Conservation (phyloP, 2,797 vertebrate species). For the Lepilemur septentrionalis region DNA sequence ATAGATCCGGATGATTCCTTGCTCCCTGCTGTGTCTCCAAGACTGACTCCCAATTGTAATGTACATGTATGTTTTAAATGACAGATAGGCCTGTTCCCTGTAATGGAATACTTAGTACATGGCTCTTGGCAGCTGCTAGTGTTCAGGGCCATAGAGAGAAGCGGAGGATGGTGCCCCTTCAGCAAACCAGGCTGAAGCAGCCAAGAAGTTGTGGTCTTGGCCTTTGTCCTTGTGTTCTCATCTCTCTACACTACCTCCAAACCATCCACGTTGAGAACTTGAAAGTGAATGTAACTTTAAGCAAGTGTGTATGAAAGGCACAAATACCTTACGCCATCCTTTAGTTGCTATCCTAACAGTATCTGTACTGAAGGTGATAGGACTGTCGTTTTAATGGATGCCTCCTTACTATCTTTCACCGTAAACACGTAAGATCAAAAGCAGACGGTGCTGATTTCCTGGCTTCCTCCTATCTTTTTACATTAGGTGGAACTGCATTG, state of each 20-base stretch:
- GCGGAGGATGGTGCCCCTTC: background rate
- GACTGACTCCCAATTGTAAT: background rate
- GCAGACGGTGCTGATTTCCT: background rate
- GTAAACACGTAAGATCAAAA: background rate
- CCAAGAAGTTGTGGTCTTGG: background rate
- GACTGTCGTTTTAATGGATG: background rate
- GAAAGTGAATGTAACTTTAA: background rate
- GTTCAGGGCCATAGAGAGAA: background rate
- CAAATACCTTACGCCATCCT: background rate
- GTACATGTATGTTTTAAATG: background rate
- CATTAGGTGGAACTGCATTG: conserved; percentile 98
- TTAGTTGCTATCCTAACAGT: background rate
- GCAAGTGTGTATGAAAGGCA: background rate
- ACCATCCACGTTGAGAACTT: background rate
- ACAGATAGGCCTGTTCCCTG: background rate
- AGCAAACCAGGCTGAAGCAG: background rate
- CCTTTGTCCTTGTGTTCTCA: background rate
- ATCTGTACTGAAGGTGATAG: background rate
- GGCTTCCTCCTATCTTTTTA: background rate
- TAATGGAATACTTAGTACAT: background rate
- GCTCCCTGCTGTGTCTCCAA: background rate
- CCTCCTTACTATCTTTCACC: background rate
- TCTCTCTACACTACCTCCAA: background rate
- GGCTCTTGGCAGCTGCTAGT: background rate
- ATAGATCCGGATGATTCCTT: background rate